Evolutionary conservation across 2,797 vertebrate genomes (phyloP).

Genomic region (Spheniscus humboldti): DNA sequence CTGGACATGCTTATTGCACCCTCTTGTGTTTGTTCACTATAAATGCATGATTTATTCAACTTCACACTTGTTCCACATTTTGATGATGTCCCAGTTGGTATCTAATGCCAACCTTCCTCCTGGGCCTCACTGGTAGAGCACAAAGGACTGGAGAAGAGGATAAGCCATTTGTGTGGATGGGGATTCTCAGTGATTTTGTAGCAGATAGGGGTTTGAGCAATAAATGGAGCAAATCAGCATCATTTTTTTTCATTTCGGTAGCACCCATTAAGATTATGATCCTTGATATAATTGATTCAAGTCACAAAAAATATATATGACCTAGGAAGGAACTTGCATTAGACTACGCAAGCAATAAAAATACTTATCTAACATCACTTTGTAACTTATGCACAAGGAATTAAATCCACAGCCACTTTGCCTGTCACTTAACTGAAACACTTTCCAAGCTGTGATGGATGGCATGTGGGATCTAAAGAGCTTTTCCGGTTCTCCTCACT

Average conservation of each 20-base stretch:
- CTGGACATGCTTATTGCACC: constrained; percentile 48
- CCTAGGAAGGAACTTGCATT: neutral
- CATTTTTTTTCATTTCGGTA: fast-evolving
- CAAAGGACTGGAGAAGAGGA: neutral
- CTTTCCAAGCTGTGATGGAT: neutral
- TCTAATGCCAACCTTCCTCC: neutral
- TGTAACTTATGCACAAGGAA: neutral
- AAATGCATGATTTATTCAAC: neutral
- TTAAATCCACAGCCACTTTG: neutral
- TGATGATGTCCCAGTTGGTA: neutral
- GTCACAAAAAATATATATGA: neutral
- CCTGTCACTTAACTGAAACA: neutral
- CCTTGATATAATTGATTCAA: neutral
- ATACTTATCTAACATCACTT: neutral
- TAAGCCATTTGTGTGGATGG: neutral
- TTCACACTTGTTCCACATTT: fast-evolving
- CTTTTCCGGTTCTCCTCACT: neutral
- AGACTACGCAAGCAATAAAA: neutral
- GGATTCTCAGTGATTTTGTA: neutral
- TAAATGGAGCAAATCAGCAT: neutral
- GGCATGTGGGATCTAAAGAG: neutral
- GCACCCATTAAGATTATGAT: neutral
- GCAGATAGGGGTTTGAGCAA: neutral
- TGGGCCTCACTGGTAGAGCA: neutral
- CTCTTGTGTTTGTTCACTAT: constrained; percentile 33